Percentiles rank a stretch among this genome's conserved stretches.
Conservation (phyloP, 2,888 invertebrate species). For the Parnassius orleans region DNA sequence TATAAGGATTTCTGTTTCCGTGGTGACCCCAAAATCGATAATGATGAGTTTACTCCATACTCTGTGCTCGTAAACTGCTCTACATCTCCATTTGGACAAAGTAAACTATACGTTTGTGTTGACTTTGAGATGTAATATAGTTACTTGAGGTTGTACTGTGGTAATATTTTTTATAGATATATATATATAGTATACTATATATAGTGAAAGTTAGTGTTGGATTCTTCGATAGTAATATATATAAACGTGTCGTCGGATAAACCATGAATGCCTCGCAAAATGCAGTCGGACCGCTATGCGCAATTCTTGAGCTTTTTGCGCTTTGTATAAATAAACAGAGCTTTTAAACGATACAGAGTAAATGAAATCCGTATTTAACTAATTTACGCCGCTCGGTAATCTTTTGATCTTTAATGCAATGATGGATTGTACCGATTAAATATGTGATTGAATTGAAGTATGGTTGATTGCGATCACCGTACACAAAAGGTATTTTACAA, state of each 20-base stretch:
- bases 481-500: neutral
- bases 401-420: conserved; percentile 2
- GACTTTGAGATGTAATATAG: no score
- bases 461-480: neutral
- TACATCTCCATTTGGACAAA: no score
- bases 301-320: conserved; percentile 6
- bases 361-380: conserved; percentile 4
- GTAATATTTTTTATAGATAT: no score
- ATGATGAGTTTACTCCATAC: no score
- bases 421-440: neutral
- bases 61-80: no score
- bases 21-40: no score
- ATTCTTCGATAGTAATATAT: neutral
- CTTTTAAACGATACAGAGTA: neutral
- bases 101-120: no score
- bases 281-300: neutral
- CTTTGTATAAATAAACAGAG: conserved; percentile 5
- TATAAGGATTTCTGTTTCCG: no score
- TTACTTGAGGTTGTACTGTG: no score
- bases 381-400: neutral
- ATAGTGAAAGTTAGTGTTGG: neutral
- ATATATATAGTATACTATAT: no score
- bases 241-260: neutral
- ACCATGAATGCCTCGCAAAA: conserved; percentile 7
- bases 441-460: neutral